Percentiles rank a stretch among this genome's conserved stretches.
Conservation (phyloP, 2,113 vertebrate genomes). For the Poecile atricapillus region DNA sequence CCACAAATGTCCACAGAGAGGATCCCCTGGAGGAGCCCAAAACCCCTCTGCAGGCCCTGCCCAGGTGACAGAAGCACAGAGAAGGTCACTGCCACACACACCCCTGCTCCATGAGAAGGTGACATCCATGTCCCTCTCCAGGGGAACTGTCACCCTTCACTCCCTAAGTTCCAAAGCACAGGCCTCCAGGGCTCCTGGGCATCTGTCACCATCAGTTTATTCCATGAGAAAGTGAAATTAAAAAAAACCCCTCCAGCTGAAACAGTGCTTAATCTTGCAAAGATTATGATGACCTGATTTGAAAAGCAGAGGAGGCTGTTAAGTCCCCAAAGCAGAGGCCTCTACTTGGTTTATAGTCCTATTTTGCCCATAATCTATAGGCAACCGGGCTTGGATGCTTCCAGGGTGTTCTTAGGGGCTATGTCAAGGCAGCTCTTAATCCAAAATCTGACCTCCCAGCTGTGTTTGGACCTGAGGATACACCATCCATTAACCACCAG, state of each 20-base stretch:
- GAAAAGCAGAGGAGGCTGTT: background rate
- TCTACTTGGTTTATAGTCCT: background rate
- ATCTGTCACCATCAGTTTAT: constrained; percentile 7
- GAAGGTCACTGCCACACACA: background rate
- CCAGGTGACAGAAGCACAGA: background rate
- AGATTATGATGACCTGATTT: constrained; percentile 2
- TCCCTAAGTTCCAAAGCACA: background rate
- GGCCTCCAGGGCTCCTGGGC: background rate
- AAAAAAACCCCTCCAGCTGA: background rate
- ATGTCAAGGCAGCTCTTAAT: background rate
- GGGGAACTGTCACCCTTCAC: background rate
- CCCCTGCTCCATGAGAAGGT: background rate
- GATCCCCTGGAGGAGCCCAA: background rate
- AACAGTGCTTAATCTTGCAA: background rate
- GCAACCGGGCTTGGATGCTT: background rate
- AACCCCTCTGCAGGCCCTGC: background rate
- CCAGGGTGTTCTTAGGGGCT: background rate
- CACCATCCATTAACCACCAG: background rate
- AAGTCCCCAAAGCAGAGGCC: background rate
- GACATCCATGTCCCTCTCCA: background rate
- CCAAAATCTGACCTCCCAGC: background rate
- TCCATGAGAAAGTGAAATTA: background rate
- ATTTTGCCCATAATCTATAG: background rate
- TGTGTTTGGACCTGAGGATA: background rate
- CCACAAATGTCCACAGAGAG: rapidly evolving